Conservation (phyloP, 2,888 invertebrate species). For the Chironomus tentans region DNA sequence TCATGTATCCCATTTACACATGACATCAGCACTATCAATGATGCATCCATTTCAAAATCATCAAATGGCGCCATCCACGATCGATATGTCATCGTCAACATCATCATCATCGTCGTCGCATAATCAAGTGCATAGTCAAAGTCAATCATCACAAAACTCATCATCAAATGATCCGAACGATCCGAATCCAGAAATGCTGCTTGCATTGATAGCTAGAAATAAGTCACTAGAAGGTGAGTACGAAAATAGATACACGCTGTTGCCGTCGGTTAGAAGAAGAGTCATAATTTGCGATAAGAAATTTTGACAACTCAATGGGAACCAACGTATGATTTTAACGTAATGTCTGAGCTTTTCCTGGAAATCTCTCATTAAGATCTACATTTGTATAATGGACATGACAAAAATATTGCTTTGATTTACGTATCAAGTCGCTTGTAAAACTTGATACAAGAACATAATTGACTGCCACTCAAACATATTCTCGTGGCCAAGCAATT, state of each 20-base stretch:
- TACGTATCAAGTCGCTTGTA: too few relatives aligned
- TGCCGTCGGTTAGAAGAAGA: constrained; percentile 12
- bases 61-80: constrained; percentile 32
- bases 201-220: constrained; percentile 76
- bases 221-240: constrained; percentile 79
- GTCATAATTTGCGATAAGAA: not conserved
- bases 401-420: too few relatives aligned
- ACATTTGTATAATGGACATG: too few relatives aligned
- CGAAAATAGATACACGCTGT: not conserved
- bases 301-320: not conserved
- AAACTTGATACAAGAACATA: too few relatives aligned
- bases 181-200: constrained; percentile 74
- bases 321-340: too few relatives aligned
- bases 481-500: too few relatives aligned
- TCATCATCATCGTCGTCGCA: constrained; percentile 17
- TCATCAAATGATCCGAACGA: constrained; percentile 39
- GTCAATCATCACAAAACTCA: constrained; percentile 27
- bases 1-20: constrained; percentile 28
- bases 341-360: too few relatives aligned
- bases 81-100: constrained; percentile 38
- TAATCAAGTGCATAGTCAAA: constrained; percentile 30
- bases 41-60: constrained; percentile 35
- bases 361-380: too few relatives aligned
- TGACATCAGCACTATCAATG: constrained; percentile 34
- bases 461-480: too few relatives aligned